These are phyloP conservation scores for Junonia oenone DNA, from an alignment of 2,888 invertebrate species.

Conservation along the genomic window DNA sequence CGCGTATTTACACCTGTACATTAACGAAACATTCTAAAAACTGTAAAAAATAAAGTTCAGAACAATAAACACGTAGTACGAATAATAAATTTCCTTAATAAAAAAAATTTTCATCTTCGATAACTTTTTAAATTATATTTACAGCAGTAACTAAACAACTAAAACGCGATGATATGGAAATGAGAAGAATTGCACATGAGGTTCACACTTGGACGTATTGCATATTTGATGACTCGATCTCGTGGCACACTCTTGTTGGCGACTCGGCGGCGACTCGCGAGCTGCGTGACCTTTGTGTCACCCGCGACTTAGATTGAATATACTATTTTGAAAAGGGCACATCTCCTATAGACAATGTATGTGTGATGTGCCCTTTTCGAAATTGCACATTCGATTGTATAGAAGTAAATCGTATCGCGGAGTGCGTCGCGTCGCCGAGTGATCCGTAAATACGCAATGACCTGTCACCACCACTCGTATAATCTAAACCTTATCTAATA, in stretches of 20 bases:
- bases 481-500: conserved; percentile 66
- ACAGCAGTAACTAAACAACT: conserved; percentile 74
- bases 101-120: conserved; percentile 46
- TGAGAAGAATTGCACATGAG: conserved; percentile 75
- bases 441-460: conserved; percentile 46
- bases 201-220: conserved; percentile 72
- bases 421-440: conserved; percentile 40
- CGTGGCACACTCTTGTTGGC: conserved; percentile 27
- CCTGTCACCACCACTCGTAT: conserved; percentile 50
- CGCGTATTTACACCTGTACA: conserved; percentile 75
- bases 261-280: background rate
- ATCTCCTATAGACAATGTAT: no score
- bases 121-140: conserved; percentile 74
- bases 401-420: background rate
- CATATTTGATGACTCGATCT: conserved; percentile 40
- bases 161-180: conserved; percentile 74
- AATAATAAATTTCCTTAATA: conserved; percentile 63
- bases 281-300: background rate
- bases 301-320: no score
- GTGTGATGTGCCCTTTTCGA: no score
- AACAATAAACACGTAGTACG: conserved; percentile 67
- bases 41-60: conserved; percentile 65
- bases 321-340: no score
- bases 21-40: conserved; percentile 67
- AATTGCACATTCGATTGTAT: no score